phyloP scores from a whole-genome alignment of 1,140 invertebrate genomes.

The Zaprionus taronus region DNA sequence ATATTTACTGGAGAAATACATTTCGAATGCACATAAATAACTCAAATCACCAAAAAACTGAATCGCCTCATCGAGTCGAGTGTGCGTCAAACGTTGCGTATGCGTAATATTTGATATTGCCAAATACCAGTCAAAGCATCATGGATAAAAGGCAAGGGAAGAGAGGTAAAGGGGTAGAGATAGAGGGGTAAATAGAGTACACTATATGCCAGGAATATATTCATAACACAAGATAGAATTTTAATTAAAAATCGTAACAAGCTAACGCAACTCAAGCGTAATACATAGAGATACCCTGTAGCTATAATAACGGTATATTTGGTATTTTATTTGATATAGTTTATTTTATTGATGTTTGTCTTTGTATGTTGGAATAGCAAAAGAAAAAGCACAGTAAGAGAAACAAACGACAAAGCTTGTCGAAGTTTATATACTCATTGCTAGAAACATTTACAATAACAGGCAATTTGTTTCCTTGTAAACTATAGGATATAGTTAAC shows the following conservation, averaged over 20 bases:
- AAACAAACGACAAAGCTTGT: background rate
- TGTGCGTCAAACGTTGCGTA: constrained; percentile 47
- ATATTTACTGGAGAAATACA: constrained; percentile 62
- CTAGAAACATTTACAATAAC: background rate
- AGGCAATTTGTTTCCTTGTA: background rate
- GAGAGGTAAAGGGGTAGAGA: too few relatives aligned
- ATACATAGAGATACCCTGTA: background rate
- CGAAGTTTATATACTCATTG: background rate
- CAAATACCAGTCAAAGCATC: constrained; percentile 39
- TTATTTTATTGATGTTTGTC: background rate
- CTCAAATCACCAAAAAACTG: constrained; percentile 42
- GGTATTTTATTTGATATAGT: background rate
- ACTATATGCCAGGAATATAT: background rate
- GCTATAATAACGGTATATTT: background rate
- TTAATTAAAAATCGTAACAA: constrained; percentile 60
- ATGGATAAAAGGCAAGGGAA: background rate
- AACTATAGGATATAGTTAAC: background rate
- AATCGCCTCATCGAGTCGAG: constrained; percentile 25
- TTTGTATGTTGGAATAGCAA: background rate
- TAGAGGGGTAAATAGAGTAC: background rate
- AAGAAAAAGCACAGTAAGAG: background rate
- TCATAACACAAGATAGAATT: constrained; percentile 35
- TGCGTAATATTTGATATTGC: constrained; percentile 64
- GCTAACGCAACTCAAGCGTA: background rate
- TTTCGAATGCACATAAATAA: constrained; percentile 44